Percentiles rank a stretch among this genome's conserved stretches.
Evolutionary conservation across 1,140 invertebrate species (phyloP).

Genomic region (Lanistes nyassanus): DNA sequence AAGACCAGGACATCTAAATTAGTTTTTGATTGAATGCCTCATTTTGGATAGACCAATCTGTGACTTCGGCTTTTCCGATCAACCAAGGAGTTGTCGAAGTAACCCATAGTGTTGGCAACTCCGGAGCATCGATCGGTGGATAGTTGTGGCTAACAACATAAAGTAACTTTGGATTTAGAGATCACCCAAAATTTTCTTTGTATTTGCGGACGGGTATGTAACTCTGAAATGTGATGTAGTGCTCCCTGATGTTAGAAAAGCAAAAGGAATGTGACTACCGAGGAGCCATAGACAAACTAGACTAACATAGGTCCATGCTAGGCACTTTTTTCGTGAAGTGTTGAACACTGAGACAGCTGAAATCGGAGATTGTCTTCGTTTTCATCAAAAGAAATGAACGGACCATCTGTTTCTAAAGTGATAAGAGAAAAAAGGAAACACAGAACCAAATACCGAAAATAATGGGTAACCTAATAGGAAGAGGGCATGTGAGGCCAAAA

Average conservation of each 20-base stretch:
- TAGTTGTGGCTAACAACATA: neutral
- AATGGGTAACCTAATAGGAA: constrained; percentile 19
- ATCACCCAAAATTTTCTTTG: too few relatives aligned
- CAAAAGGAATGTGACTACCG: too few relatives aligned
- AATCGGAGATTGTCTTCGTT: neutral
- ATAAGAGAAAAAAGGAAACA: neutral
- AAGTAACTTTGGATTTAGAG: too few relatives aligned
- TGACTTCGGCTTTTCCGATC: neutral
- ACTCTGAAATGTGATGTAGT: too few relatives aligned
- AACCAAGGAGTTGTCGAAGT: neutral
- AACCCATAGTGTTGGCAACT: neutral
- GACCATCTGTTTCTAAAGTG: neutral
- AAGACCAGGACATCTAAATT: neutral
- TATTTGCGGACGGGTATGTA: too few relatives aligned
- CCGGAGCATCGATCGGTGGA: neutral
- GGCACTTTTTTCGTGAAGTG: too few relatives aligned
- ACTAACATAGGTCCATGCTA: too few relatives aligned
- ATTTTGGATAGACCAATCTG: constrained; percentile 12
- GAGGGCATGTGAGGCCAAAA: constrained; percentile 39
- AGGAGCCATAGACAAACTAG: too few relatives aligned
- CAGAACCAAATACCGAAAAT: neutral
- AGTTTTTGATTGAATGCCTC: constrained; percentile 14
- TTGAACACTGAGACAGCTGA: too few relatives aligned
- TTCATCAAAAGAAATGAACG: neutral
- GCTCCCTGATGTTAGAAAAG: too few relatives aligned